Evolutionary conservation across 2,888 invertebrate species (phyloP).

Genomic region (Troilus luridus): DNA sequence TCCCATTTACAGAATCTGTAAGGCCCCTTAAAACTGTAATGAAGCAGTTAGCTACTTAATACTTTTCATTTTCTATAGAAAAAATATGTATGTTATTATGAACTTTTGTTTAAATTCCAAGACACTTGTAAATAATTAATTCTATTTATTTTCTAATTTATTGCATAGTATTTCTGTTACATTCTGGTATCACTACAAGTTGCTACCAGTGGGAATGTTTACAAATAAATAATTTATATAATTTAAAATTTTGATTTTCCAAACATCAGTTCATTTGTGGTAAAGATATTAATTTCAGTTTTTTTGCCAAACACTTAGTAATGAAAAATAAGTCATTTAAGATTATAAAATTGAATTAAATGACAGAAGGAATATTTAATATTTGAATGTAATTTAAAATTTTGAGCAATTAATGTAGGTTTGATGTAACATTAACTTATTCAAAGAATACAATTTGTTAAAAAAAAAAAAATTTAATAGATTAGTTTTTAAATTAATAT

Average conservation of each 20-base stretch:
- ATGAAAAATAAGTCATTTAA: too few relatives aligned
- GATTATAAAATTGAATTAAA: too few relatives aligned
- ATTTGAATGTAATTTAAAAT: too few relatives aligned
- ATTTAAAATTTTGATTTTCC: not conserved
- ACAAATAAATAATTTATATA: not conserved
- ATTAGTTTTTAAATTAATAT: too few relatives aligned
- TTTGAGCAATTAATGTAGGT: too few relatives aligned
- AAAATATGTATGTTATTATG: not conserved
- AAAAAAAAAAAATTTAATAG: too few relatives aligned
- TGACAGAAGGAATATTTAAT: not conserved
- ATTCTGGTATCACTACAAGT: not conserved
- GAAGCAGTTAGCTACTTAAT: conserved; percentile 53
- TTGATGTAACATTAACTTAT: too few relatives aligned
- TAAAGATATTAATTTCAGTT: not conserved
- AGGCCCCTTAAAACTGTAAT: conserved; percentile 79
- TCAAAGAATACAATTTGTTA: too few relatives aligned
- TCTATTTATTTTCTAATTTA: not conserved
- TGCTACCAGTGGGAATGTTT: conserved; percentile 15
- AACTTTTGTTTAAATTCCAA: not conserved
- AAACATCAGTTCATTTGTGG: not conserved
- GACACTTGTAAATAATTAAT: not conserved
- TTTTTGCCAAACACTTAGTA: not conserved
- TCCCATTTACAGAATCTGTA: conserved; percentile 85
- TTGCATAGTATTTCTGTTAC: not conserved
- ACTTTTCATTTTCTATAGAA: not conserved